Percentiles rank a stretch among this genome's conserved stretches.
phyloP scores from a whole-genome alignment of 2,113 vertebrate genomes.

The Suncus etruscus region DNA sequence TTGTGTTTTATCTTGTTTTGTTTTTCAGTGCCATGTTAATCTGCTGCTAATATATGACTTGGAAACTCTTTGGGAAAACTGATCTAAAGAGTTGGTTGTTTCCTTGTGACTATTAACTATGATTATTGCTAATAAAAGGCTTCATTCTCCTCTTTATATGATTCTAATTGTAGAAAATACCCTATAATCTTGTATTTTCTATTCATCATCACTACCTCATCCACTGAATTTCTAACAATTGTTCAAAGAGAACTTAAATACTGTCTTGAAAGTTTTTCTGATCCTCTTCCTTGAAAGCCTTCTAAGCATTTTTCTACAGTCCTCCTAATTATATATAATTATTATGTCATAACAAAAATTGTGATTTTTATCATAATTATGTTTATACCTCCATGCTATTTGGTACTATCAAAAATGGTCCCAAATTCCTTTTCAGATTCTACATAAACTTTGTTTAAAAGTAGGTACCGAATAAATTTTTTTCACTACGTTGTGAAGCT shows the following conservation, averaged over 20 bases:
- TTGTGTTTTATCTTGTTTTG: constrained; percentile 1
- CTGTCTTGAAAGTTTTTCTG: background rate
- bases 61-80: constrained; percentile 30
- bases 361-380: constrained; percentile 11
- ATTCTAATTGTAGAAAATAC: constrained; percentile 43
- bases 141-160: constrained; percentile 45
- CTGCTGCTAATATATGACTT: constrained; percentile 42
- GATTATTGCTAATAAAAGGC: constrained; percentile 41
- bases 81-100: background rate
- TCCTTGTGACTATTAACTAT: background rate
- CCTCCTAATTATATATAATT: background rate
- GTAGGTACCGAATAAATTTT: background rate
- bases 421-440: constrained; percentile 1
- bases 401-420: constrained; percentile 10
- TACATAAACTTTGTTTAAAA: background rate
- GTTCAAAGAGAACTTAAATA: constrained; percentile 13
- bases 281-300: background rate
- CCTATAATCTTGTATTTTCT: constrained; percentile 5
- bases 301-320: background rate
- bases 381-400: background rate
- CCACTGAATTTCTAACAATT: background rate
- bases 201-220: background rate
- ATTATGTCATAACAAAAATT: background rate
- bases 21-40: constrained; percentile 53
- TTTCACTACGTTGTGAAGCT: background rate